Evolutionary conservation across 2,113 vertebrate genomes (phyloP), one percentile per base, ranked within the genome.

Genomic region (Cochlearius cochlearius): DNA sequence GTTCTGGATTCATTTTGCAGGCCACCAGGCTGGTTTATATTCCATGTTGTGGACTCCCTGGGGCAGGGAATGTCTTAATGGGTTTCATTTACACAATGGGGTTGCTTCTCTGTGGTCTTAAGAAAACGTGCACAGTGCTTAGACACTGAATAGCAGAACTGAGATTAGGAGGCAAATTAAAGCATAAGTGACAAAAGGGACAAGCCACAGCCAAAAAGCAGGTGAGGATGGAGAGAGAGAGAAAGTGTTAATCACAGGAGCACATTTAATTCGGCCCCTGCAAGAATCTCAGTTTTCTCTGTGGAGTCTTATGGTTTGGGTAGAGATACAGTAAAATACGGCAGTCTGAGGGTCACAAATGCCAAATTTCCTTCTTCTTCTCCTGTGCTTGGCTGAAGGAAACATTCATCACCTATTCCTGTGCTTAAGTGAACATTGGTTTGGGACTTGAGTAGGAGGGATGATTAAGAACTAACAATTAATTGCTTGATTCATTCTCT

Each of bases 401-500:
- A 84, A 79, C n/a, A 76, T 50, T 94, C 22, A 68, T 90, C 27
- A 66, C 49, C 7, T 86, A 60, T 20, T 91, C 27, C 53, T 52
- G 15, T 76, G 49, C 53, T 84, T 78, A 94, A 84, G 18, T 90
- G 69, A 92, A 49, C 22, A 34, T 27, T 68, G 53, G 23, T 85
- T 91, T 87, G 49, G 49, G 69, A 79, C 23, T 83, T 66, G 67
- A 90, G 85, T 92, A 74, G 78, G 82, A 92, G 86, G 78, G 56
- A 86, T 77, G 50, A 79, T 59, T 92, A 79, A 91, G 59, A 77
- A 59, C 29, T 59, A 79, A 76, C 52, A 76, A 94, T 71, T 73
- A 95, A 78, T 90, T 82, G 16, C 69, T 88, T 95, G 81, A 86
- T 94, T 95, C 11, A 74, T 90, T 88, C 55, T 79, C 63, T 88